Evolutionary conservation across 2,797 vertebrate genomes (phyloP).

Genomic region (Cynopterus sphinx): DNA sequence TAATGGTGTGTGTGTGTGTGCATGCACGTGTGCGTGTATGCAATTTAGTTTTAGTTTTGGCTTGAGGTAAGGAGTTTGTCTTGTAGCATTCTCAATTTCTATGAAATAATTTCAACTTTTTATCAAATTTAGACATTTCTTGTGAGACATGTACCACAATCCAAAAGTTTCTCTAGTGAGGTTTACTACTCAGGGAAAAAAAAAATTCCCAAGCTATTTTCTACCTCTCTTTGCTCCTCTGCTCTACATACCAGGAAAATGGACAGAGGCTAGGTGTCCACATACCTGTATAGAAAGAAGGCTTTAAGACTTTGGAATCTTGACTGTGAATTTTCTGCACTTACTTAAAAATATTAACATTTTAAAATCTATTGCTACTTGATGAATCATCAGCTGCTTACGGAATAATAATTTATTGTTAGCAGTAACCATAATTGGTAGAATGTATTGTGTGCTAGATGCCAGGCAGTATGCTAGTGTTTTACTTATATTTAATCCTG

Average conservation of each 20-base stretch:
- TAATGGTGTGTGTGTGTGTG: background rate
- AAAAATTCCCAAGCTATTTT: background rate
- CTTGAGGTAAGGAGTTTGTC: background rate
- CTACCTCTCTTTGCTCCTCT: background rate
- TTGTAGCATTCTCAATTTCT: background rate
- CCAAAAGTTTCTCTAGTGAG: background rate
- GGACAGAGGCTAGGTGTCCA: background rate
- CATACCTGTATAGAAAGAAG: background rate
- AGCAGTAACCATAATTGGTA: background rate
- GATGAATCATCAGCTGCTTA: background rate
- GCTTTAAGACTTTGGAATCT: background rate
- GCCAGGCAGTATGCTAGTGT: background rate
- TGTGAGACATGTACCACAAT: background rate
- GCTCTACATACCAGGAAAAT: background rate
- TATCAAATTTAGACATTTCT: background rate
- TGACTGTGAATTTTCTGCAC: background rate
- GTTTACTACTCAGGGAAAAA: background rate
- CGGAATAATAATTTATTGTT: background rate
- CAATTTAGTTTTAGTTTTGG: background rate
- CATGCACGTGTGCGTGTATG: too few species aligned
- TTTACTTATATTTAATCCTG: background rate
- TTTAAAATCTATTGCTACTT: conserved; percentile 4
- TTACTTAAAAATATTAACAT: background rate
- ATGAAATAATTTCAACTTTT: background rate
- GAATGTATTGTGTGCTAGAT: background rate